Base-by-base conservation (phyloP, 2,113 vertebrate genomes). In the Calyptommatus sinebrachiatus region DNA sequence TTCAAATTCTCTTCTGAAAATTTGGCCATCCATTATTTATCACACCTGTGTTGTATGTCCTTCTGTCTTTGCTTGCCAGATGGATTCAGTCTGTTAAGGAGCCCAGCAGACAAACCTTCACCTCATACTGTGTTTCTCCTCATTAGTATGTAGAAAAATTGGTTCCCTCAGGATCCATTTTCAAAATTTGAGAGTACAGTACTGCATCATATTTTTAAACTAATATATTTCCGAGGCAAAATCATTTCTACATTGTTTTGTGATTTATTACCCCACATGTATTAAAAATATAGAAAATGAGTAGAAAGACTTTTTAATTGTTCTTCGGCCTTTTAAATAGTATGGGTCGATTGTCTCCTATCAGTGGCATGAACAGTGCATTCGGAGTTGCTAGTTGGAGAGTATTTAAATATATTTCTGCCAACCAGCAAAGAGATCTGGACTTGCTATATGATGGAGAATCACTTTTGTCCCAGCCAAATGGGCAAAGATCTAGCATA, bases 81-180 rank as follows among this genome's bases (percentile, higher is more conserved):
- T 35, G 24, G 16, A 28, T 61, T 11, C 46, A 78, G 18, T 4
- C 5, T 67, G 67, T 65, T 60, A 12, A 62, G 35, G 70, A 83
- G 71, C 50, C 29, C 41, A 76, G 71, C 71, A 76, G 29, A 29
- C 60, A 63, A 65, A 35, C 24, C 65, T 26, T 65, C 5, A 71
- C 1, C 18, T 79, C 45, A 86, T 68, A 79, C 72, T 79, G 22
- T 74, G 14, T 72, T 82, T 53, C 46, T 41, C n/a, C 10, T 75
- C 20, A 48, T 18, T 81, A 65, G 60, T 41, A 50, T 0, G 66
- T 26, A 66, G 77, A 65, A 60, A 81, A 74, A 50, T 41, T 46
- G 31, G 60, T 41, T 45, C 46, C 29, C 28, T 16, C 73, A 41
- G 16, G 48, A 65, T 80, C n/a, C 68, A 78, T 45, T 46, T 71